Base-by-base conservation (phyloP, 1,140 invertebrate species). In the Aphelenchoides avenae region DNA sequence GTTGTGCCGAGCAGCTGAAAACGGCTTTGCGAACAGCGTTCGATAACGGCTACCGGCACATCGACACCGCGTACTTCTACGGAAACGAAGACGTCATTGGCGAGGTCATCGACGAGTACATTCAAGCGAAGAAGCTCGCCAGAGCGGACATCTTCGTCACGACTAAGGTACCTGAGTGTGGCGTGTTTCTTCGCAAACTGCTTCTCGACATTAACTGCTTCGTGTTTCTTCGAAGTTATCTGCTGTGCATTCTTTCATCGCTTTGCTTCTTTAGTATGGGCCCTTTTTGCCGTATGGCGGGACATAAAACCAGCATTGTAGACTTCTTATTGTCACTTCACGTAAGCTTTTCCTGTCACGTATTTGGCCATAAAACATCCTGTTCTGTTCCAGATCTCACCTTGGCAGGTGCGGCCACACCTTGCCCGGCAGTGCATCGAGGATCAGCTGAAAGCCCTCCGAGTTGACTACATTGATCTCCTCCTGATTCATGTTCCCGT, bases 381-480 rank as follows among this genome's bases (percentile, higher is more conserved):
- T 20, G 18, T 3, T 47, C 41, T 47, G 13, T 36, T 36, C 13
- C 34, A 30, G 69, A 76, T 58, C n/a, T n/a, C n/a, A 43, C 64
- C 31, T 83, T 86, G 15, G 82, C 83, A 4, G 83, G 85, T 48
- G 13, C 41, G 64, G 29, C 27, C 29, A 87, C 90, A 11, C 82
- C 84, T 61, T 75, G 90, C n/a, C n/a, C n/a, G 22, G 13, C 13
- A 66, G 5, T n/a, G 29, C 15, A 39, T 71, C 24, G 84, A 84
- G 34, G 77, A 85, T 44, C 89, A 88, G 0, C 76, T 91, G 31
- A 78, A 83, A 44, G 84, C 83, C 31, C 78, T 91, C n/a, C 83
- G 85, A 60, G 71, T 89, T 50, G 83, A 86, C 52, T 91, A 91
- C 71, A 76, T 91, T 2, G 89, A 91, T 71, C 80, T 91, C 52